These are phyloP conservation scores for Apamea monoglypha DNA, from an alignment of 2,888 invertebrate species.

Conservation along the genomic window DNA sequence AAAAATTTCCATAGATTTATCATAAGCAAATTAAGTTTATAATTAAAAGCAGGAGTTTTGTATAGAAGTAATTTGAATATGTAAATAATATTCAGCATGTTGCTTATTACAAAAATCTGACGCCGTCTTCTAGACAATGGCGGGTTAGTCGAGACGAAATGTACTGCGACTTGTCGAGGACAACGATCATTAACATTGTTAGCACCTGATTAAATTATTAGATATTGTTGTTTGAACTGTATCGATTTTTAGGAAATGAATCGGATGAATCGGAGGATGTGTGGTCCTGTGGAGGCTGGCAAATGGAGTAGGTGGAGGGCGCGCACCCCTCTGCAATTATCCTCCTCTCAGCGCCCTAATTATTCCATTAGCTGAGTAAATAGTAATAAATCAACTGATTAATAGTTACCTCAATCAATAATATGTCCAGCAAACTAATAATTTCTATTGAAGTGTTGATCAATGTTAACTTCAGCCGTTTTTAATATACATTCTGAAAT, in stretches of 20 bases:
- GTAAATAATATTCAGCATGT: slow-evolving; percentile 85
- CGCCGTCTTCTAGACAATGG: slow-evolving; percentile 62
- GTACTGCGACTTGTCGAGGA: background rate
- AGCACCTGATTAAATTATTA: slow-evolving; percentile 2
- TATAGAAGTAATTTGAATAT: slow-evolving; percentile 89
- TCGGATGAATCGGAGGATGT: slow-evolving; percentile 42
- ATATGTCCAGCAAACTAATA: slow-evolving; percentile 37
- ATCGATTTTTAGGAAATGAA: slow-evolving; percentile 51
- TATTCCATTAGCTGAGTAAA: slow-evolving; percentile 87
- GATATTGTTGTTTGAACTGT: slow-evolving; percentile 11
- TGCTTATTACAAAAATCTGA: slow-evolving; percentile 75
- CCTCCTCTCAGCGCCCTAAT: slow-evolving; percentile 79
- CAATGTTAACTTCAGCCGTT: slow-evolving; percentile 21
- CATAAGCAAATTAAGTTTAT: slow-evolving; percentile 91
- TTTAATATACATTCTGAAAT: slow-evolving; percentile 19
- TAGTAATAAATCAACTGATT: slow-evolving; percentile 84
- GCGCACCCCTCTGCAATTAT: slow-evolving; percentile 75
- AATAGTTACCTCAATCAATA: slow-evolving; percentile 69
- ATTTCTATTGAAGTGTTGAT: slow-evolving; percentile 50
- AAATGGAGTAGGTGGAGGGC: slow-evolving; percentile 64
- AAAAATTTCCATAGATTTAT: slow-evolving; percentile 91
- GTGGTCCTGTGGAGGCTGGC: slow-evolving; percentile 67
- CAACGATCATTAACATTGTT: slow-evolving; percentile 1
- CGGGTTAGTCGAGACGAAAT: slow-evolving; percentile 27
- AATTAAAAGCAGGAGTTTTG: slow-evolving; percentile 90